Base-by-base conservation (phyloP, 1,140 invertebrate genomes). In the Drosophila sproati region DNA sequence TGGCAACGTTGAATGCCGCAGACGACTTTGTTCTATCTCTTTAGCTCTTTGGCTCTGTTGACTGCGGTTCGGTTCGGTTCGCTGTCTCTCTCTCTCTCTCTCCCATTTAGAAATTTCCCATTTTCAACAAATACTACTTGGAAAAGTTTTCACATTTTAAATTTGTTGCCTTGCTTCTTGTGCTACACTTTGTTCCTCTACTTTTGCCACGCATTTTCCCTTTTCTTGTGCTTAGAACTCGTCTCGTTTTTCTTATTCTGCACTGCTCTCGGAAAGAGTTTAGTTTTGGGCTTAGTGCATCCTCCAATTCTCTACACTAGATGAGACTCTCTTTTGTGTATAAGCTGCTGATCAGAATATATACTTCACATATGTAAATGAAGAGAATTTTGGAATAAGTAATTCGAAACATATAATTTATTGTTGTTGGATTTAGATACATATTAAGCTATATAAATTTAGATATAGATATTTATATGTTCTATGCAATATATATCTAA, bases 141-240 rank as follows among this genome's bases (percentile, higher is more conserved):
- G 57, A 37, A 64, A 74, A 87, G 68, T 87, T 86, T 87, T 87
- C 73, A 88, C 76, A 88, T 87, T 87, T 87, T 88, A 88, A 87
- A 82, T 87, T 88, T 82, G 83, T 87, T 82, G 73, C 72, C 71
- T 87, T 87, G 67, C 78, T 72, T 68, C 71, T 76, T 62, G 60
- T 64, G 59, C 59, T 51, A 61, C 35, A 59, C 67, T 78, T 78
- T 77, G 56, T 76, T 80, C 47, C 20, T 51, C 10, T 34, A n/a
- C 45, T 35, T 51, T 4, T 43, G 4, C n/a, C 3, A 5, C 47
- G 28, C 29, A 34, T 10, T 62, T 37, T 62, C 7, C 10, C 5
- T 35, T 37, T 50, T 5, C 32, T 51, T 39, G 20, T 29, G 47
- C 20, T 41, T 56, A n/a, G 10, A 35, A 8, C 5, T 34, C 8